Conservation (phyloP, 2,797 vertebrate genomes). For the Buphagus erythrorhynchus region DNA sequence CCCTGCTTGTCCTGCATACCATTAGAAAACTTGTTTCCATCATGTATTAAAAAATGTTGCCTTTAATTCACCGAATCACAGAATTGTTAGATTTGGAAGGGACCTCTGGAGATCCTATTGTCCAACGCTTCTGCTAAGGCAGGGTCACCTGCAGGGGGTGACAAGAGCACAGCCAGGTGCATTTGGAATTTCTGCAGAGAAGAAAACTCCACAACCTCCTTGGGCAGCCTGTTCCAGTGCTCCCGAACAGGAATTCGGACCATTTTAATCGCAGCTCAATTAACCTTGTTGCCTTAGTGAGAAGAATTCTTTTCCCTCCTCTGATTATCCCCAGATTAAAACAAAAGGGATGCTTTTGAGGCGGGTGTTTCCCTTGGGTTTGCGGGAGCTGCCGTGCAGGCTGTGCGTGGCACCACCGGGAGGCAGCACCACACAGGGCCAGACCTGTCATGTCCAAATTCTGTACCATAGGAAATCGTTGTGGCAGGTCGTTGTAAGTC, state of each 20-base stretch:
- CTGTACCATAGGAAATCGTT: background rate
- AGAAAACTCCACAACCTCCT: background rate
- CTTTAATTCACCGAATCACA: background rate
- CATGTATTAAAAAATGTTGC: background rate
- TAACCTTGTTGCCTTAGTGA: background rate
- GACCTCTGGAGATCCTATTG: too few relatives aligned
- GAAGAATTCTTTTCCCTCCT: background rate
- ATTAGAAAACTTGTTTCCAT: background rate
- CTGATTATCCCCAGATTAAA: background rate
- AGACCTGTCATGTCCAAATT: background rate
- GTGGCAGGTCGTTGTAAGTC: background rate
- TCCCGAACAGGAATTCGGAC: background rate
- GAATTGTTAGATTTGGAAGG: background rate
- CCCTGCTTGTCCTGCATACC: background rate
- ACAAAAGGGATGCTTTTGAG: background rate
- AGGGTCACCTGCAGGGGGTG: background rate
- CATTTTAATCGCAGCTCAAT: background rate
- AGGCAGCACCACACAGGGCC: background rate
- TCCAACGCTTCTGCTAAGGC: background rate
- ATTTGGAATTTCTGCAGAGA: background rate
- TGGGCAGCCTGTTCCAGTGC: background rate
- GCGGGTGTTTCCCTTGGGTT: accelerated
- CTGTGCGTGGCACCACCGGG: background rate
- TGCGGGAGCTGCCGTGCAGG: background rate
- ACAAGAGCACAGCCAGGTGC: background rate